Base-by-base conservation (phyloP, 2,797 vertebrate species). In the Rhodeus uyekii region DNA sequence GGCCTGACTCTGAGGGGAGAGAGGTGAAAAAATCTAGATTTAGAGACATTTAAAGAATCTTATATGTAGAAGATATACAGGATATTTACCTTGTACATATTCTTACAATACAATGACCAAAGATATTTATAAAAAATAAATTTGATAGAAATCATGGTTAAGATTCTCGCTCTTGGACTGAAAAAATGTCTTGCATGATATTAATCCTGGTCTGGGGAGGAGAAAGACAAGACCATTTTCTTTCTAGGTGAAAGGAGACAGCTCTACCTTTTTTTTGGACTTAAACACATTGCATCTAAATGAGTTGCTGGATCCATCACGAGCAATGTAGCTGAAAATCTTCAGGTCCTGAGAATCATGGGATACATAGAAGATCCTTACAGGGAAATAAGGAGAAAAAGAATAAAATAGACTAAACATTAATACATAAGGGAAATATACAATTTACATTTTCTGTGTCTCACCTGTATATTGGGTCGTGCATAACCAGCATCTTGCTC, bases 271-370 rank as follows among this genome's bases (percentile, higher is more conserved):
- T 89, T 96, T 96, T 90, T 98, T 97, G 1, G 96, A 96, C 87
- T 95, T 96, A 93, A 98, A 98, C 87, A 97, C 95, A 0, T 96
- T 96, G 83, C 96, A 95, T 74, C 95, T 94, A 92, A 96, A 96
- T 63, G 94, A 94, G 77, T 96, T 96, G 90, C 88, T 97, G 48
- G 94, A 83, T 0, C 95, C 93, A 0, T 97, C 96, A 87, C 96
- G 93, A 0, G 95, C 95, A 0, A 97, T 96, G 90, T 95, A 97
- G 88, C 95, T 96, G 87, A 96, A 96, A 78, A 95, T 96, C 92
- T 97, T 97, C 76, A 96, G 90, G 88, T 97, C 96, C 88, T 96
- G 95, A 0, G 96, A 96, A 89, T 96, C 95, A 0, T 96, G 96
- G 8, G 95, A 96, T n/a, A 96, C 94, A 0, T 95, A 97, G 92